Percentiles rank a stretch among this genome's conserved stretches.
Conservation (phyloP, 92 coral and sea anemone genomes). For the Parazoanthus swiftii region DNA sequence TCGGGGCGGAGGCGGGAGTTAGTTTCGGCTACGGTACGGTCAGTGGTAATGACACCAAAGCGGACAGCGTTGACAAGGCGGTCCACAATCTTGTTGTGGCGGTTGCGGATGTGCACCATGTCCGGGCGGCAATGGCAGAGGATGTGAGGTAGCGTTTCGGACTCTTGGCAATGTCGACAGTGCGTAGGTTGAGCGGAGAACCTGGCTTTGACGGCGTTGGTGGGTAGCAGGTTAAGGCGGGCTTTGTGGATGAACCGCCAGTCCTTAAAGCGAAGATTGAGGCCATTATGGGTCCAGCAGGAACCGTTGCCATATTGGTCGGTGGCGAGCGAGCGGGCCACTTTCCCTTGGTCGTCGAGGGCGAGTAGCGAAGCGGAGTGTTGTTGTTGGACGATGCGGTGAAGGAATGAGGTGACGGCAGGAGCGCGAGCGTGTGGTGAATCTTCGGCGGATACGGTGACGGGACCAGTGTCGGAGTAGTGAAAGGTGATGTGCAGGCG, state of each 20-base stretch:
- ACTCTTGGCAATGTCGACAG: constrained; percentile 36
- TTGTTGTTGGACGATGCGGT: constrained; percentile 9
- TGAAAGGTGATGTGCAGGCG: constrained; percentile 15
- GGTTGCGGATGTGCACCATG: constrained; percentile 39
- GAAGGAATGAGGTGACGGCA: constrained; percentile 23
- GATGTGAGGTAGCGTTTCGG: constrained; percentile 46
- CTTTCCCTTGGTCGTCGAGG: constrained; percentile 45
- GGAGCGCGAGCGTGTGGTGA: constrained; percentile 10
- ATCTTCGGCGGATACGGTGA: constrained; percentile 32
- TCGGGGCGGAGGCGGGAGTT: constrained; percentile 38
- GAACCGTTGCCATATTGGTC: constrained; percentile 46
- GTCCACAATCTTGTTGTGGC: constrained; percentile 32
- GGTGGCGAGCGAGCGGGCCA: constrained; percentile 18
- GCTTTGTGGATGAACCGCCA: constrained; percentile 53
- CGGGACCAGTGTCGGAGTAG: constrained; percentile 32
- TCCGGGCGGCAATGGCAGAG: constrained; percentile 39
- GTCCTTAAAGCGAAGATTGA: constrained; percentile 46
- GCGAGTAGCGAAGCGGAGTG: background rate
- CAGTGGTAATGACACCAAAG: constrained; percentile 28
- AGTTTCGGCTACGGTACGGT: constrained; percentile 40
- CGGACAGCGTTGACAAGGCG: constrained; percentile 38
- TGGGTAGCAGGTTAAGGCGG: constrained; percentile 31
- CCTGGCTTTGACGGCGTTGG: constrained; percentile 39
- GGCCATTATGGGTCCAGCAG: constrained; percentile 33
- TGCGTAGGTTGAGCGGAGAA: background rate